phyloP scores from a whole-genome alignment of 2,797 vertebrate genomes.

The Girardinus metallicus region DNA sequence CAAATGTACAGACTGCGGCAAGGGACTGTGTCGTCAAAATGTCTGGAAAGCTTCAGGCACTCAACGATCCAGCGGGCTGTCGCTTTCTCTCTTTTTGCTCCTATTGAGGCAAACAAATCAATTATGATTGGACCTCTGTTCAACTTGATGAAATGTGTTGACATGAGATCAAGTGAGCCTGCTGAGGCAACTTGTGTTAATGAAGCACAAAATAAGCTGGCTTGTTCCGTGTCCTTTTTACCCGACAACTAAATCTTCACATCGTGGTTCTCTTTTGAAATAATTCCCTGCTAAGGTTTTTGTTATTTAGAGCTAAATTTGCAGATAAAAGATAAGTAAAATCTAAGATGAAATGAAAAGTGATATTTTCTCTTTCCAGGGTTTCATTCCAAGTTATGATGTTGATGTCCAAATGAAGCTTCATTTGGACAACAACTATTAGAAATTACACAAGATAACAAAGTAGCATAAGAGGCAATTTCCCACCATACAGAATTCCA shows the following conservation, averaged over 20 bases:
- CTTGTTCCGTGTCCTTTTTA: slow-evolving; percentile 13
- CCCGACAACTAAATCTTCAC: slow-evolving; percentile 11
- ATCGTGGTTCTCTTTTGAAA: not conserved
- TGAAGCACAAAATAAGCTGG: slow-evolving; percentile 67
- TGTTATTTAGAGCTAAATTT: not conserved
- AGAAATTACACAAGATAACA: not conserved
- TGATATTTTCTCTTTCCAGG: not conserved
- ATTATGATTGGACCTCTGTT: slow-evolving; percentile 66
- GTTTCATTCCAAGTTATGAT: not conserved
- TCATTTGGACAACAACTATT: not conserved
- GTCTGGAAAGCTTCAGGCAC: slow-evolving; percentile 62
- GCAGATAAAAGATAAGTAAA: not conserved
- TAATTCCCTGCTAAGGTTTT: slow-evolving; percentile 8
- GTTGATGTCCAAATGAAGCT: not conserved
- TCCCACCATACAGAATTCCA: not conserved
- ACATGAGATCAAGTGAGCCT: slow-evolving; percentile 66
- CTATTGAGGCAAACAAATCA: slow-evolving; percentile 46
- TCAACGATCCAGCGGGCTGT: slow-evolving; percentile 52
- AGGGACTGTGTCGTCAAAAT: slow-evolving; percentile 60
- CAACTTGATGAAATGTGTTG: slow-evolving; percentile 68
- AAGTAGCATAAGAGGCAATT: not conserved
- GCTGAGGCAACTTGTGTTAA: slow-evolving; percentile 67
- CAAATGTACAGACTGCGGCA: slow-evolving; percentile 57
- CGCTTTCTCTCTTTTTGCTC: slow-evolving; percentile 33
- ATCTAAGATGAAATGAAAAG: not conserved